phyloP scores from a whole-genome alignment of 2,113 vertebrate genomes.

The Cryptotis parvus region DNA sequence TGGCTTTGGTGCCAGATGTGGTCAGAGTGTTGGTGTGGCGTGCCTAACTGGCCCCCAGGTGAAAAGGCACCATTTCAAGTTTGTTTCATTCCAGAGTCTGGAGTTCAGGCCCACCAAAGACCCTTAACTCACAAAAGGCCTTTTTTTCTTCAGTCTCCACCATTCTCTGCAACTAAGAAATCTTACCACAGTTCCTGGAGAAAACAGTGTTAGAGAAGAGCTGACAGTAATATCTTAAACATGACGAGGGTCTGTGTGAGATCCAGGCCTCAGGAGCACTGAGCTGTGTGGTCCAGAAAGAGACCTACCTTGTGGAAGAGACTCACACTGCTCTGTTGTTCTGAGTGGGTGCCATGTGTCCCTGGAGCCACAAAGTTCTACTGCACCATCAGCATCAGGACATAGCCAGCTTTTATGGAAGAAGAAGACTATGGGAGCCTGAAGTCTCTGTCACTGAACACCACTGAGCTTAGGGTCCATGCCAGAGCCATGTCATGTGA shows the following conservation, averaged over 20 bases:
- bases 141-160: neutral
- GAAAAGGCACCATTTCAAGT: no score
- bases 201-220: neutral
- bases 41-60: no score
- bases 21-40: no score
- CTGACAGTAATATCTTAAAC: neutral
- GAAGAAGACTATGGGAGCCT: no score
- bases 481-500: neutral
- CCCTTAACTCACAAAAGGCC: neutral
- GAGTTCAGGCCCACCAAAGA: neutral
- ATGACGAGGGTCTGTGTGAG: neutral
- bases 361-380: neutral
- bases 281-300: neutral
- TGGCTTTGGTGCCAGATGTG: neutral
- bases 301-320: rapidly evolving
- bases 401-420: no score
- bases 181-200: neutral
- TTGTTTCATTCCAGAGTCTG: neutral
- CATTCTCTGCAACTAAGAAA: neutral
- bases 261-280: neutral
- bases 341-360: neutral
- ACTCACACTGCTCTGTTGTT: neutral
- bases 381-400: neutral
- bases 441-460: neutral
- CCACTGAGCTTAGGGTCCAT: neutral